phyloP scores from a whole-genome alignment of 2,797 vertebrate species.

The Melanotaenia maccullochi region DNA sequence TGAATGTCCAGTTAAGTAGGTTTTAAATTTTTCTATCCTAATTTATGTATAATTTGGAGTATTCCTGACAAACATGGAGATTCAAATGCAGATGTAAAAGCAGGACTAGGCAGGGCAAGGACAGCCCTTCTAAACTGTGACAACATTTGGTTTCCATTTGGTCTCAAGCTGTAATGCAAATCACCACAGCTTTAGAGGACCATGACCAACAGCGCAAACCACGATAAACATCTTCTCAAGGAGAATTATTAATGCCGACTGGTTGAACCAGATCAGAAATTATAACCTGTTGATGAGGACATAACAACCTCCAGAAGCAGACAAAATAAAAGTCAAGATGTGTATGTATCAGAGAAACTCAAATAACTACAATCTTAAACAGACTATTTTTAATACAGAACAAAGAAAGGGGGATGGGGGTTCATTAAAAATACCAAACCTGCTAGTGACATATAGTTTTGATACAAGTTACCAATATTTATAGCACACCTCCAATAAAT shows the following conservation, averaged over 20 bases:
- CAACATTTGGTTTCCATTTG: too few relatives aligned
- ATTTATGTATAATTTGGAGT: background rate
- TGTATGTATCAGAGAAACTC: background rate
- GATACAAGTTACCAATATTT: background rate
- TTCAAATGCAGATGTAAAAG: background rate
- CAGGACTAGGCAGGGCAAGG: background rate
- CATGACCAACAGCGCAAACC: background rate
- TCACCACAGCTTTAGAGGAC: background rate
- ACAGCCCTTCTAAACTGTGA: background rate
- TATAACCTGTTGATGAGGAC: background rate
- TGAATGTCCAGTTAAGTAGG: too few relatives aligned
- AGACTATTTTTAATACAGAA: background rate
- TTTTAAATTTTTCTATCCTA: background rate
- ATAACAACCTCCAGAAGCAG: background rate
- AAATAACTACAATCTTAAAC: background rate
- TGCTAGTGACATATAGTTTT: background rate
- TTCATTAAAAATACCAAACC: background rate
- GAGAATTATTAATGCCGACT: background rate
- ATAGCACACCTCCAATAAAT: background rate
- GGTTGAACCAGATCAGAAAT: constrained; percentile 5
- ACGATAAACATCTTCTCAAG: background rate
- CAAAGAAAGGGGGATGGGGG: background rate
- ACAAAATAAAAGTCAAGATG: background rate
- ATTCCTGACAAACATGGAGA: background rate
- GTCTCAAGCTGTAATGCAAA: background rate